Percentiles rank a stretch among this genome's conserved stretches.
These are phyloP conservation scores for Thermophis baileyi DNA, from an alignment of 2,113 vertebrate species.

Conservation along the genomic window DNA sequence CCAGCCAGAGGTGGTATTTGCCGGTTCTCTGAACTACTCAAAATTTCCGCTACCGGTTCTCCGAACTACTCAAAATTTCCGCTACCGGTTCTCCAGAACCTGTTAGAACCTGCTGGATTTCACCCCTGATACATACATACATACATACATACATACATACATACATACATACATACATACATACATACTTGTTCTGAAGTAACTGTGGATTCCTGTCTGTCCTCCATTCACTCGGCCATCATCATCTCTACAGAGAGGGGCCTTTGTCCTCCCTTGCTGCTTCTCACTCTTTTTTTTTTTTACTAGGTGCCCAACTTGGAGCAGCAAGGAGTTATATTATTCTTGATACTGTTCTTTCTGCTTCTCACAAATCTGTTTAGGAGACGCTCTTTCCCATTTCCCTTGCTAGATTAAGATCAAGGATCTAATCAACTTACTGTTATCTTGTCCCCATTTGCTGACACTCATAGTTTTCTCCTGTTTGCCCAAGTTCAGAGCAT, in stretches of 20 bases:
- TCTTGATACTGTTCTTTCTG: too few species aligned
- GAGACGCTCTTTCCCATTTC: neutral
- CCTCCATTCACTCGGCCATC: neutral
- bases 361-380: neutral
- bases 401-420: neutral
- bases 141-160: too few species aligned
- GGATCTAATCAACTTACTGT: neutral
- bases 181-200: neutral
- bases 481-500: neutral
- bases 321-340: neutral
- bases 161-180: too few species aligned
- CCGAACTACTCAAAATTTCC: too few species aligned
- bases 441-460: neutral
- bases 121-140: too few species aligned
- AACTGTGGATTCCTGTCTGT: neutral
- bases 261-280: neutral
- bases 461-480: neutral
- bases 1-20: too few species aligned
- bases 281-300: neutral
- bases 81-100: too few species aligned
- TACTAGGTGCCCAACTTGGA: too few species aligned
- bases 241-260: neutral
- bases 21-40: too few species aligned
- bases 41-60: too few species aligned
- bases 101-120: too few species aligned